A percentile compares a stretch with the other conserved stretches of the same genome.
These are phyloP conservation scores for Pectinophora gossypiella DNA, from an alignment of 1,140 invertebrate genomes.

Conservation along the genomic window DNA sequence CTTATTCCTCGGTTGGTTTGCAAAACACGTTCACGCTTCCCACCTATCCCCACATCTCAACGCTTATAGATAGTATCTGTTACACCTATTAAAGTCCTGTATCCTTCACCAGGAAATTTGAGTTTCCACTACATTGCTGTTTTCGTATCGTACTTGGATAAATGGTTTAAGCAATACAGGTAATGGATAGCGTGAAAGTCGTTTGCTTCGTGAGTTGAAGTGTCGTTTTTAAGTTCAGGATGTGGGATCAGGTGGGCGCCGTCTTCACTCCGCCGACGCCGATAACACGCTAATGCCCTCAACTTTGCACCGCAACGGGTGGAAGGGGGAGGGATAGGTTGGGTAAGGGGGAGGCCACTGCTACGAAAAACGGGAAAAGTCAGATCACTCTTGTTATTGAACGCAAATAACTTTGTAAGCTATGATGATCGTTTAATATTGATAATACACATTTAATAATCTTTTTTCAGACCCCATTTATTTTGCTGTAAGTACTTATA, in stretches of 20 bases:
- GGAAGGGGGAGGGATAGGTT: slow-evolving; percentile 17
- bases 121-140: slow-evolving; percentile 22
- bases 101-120: background rate
- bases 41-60: slow-evolving; percentile 73
- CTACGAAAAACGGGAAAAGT: slow-evolving; percentile 69
- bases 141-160: background rate
- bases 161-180: background rate
- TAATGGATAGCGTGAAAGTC: slow-evolving; percentile 22
- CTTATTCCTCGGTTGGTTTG: slow-evolving; percentile 68
- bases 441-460: too few relatives aligned
- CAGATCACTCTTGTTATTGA: slow-evolving; percentile 70
- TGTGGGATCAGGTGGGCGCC: slow-evolving; percentile 61
- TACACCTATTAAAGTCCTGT: slow-evolving; percentile 46
- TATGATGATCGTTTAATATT: too few relatives aligned
- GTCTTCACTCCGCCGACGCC: slow-evolving; percentile 60
- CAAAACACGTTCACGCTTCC: slow-evolving; percentile 72
- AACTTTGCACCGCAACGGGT: slow-evolving; percentile 73
- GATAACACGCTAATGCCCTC: slow-evolving; percentile 77
- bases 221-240: slow-evolving; percentile 26
- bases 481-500: too few relatives aligned
- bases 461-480: too few relatives aligned
- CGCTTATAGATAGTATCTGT: slow-evolving; percentile 70
- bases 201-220: slow-evolving; percentile 14
- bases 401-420: slow-evolving; percentile 67
- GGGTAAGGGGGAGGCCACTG: slow-evolving; percentile 31